Percentiles rank a stretch among this genome's conserved stretches.
Conservation (phyloP, 2,797 vertebrate species). For the Esox masquinongy region DNA sequence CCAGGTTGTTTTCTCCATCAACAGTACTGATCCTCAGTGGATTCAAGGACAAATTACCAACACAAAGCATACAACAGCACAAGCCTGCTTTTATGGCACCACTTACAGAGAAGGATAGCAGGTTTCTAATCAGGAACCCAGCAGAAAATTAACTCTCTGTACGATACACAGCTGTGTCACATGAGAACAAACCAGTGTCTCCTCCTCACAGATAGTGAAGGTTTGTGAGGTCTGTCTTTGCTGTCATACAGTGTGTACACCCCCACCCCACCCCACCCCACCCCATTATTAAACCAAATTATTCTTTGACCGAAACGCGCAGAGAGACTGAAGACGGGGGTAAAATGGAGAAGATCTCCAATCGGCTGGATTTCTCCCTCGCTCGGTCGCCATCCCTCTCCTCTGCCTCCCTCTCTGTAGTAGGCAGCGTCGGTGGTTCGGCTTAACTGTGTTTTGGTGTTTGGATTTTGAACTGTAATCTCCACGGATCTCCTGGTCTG, state of each 20-base stretch:
- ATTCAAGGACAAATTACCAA: constrained; percentile 21
- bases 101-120: not conserved
- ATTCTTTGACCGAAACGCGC: constrained; percentile 50
- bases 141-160: not conserved
- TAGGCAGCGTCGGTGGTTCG: constrained; percentile 32
- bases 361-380: constrained; percentile 36
- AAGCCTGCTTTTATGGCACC: not conserved
- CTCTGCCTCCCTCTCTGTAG: constrained; percentile 17
- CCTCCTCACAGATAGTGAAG: not conserved
- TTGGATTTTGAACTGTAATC: constrained; percentile 66
- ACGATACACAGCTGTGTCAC: not conserved
- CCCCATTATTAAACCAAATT: constrained; percentile 50
- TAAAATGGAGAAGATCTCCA: constrained; percentile 30
- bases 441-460: constrained; percentile 30
- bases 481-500: constrained; percentile 73
- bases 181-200: constrained; percentile 11
- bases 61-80: constrained; percentile 5
- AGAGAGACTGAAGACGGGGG: constrained; percentile 38
- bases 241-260: constrained; percentile 24
- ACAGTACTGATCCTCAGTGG: constrained; percentile 18
- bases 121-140: not conserved
- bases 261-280: constrained; percentile 18
- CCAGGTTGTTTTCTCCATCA: constrained; percentile 28
- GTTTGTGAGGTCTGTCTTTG: constrained; percentile 11
- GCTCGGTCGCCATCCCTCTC: constrained; percentile 37